Percentiles rank a stretch among this genome's conserved stretches.
These are phyloP conservation scores for Anoplius nigerrimus DNA, from an alignment of 2,888 invertebrate genomes.

Conservation along the genomic window DNA sequence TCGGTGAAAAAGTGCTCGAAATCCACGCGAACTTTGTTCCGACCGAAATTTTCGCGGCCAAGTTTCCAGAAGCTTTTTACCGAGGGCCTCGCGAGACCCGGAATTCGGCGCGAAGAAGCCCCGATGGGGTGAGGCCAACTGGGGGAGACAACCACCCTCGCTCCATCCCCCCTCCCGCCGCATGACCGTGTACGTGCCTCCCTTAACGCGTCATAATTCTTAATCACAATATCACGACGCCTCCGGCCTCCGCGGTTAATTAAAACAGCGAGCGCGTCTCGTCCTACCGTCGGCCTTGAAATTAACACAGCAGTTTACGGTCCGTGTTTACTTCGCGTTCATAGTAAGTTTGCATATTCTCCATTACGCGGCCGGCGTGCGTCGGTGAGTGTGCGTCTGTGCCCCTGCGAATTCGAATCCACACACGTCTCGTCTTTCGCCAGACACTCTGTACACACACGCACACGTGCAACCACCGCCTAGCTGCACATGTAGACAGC, in stretches of 20 bases:
- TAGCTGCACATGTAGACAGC: not conserved
- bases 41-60: no score
- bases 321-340: conserved; percentile 41
- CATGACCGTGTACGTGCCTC: conserved; percentile 4
- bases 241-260: conserved; percentile 34
- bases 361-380: conserved; percentile 35
- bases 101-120: no score
- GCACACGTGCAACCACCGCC: conserved; percentile 3
- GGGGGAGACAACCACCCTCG: conserved; percentile 1
- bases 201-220: conserved; percentile 34
- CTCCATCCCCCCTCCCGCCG: not conserved
- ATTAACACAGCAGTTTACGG: conserved; percentile 57
- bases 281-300: conserved; percentile 49
- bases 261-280: conserved; percentile 35
- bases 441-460: conserved; percentile 26
- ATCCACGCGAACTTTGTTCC: no score
- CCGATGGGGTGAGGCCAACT: not conserved
- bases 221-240: conserved; percentile 38
- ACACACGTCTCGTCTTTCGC: not conserved
- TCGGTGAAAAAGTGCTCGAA: no score
- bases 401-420: conserved; percentile 2
- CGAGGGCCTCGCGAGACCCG: no score
- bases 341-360: conserved; percentile 54
- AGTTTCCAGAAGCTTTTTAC: no score
- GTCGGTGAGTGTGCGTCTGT: conserved; percentile 21